Evolutionary conservation across 1,140 invertebrate species (phyloP).

Genomic region (Brachionus angularis): DNA sequence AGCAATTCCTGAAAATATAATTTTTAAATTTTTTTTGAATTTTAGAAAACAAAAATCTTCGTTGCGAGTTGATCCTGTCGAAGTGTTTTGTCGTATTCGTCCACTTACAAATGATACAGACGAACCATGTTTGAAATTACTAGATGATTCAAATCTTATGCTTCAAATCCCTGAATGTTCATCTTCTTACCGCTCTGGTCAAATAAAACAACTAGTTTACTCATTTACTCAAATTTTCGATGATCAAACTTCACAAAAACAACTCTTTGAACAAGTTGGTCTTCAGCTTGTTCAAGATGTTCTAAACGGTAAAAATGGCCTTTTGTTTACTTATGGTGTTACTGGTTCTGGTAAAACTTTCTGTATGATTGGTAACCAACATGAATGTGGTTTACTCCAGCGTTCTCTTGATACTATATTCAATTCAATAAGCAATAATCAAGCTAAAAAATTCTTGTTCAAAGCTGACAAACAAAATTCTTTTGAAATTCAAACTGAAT

Average conservation of each 20-base stretch:
- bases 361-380: constrained; percentile 78
- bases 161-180: constrained; percentile 36
- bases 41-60: constrained; percentile 22
- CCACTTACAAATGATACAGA: constrained; percentile 12
- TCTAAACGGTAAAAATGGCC: background rate
- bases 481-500: constrained; percentile 68
- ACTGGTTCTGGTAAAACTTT: constrained; percentile 92
- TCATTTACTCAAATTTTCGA: constrained; percentile 36
- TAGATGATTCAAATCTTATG: constrained; percentile 36
- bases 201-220: constrained; percentile 37
- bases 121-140: constrained; percentile 15
- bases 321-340: constrained; percentile 87
- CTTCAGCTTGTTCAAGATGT: constrained; percentile 21
- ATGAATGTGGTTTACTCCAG: constrained; percentile 78
- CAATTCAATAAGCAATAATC: constrained; percentile 69
- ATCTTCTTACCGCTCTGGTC: constrained; percentile 13
- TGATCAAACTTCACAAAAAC: constrained; percentile 20
- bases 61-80: constrained; percentile 20
- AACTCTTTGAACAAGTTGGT: constrained; percentile 25
- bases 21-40: background rate
- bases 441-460: constrained; percentile 60
- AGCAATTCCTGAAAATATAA: background rate
- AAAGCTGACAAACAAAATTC: constrained; percentile 82
- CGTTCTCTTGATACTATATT: constrained; percentile 84
- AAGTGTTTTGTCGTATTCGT: constrained; percentile 33